Conservation (phyloP, 1,140 invertebrate species). For the Drosophila parvula region DNA sequence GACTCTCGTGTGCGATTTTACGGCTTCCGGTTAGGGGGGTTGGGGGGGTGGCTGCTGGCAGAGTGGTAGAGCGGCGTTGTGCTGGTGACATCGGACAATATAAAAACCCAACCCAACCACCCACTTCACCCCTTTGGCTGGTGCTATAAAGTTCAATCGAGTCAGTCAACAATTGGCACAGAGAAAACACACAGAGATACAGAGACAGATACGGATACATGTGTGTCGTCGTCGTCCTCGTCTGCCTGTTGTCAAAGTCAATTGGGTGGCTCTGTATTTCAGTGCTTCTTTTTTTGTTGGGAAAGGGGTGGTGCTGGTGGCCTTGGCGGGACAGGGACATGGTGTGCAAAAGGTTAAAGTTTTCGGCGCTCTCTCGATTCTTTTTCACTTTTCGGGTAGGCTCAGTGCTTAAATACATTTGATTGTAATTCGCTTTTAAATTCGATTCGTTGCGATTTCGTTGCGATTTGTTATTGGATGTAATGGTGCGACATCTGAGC, state of each 20-base stretch:
- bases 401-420: constrained; percentile 81
- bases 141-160: constrained; percentile 73
- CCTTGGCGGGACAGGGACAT: no score
- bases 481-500: constrained; percentile 80
- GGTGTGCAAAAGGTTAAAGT: constrained; percentile 55
- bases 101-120: constrained; percentile 38
- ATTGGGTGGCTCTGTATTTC: constrained; percentile 52
- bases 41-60: neutral
- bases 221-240: constrained; percentile 11
- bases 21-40: constrained; percentile 54
- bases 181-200: constrained; percentile 29
- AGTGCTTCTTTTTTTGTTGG: neutral
- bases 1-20: constrained; percentile 62
- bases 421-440: constrained; percentile 82
- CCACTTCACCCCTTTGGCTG: constrained; percentile 12
- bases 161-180: constrained; percentile 74
- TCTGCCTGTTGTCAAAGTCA: constrained; percentile 66
- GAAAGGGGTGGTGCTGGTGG: neutral
- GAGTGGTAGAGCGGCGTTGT: constrained; percentile 39
- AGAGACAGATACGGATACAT: constrained; percentile 35
- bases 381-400: constrained; percentile 50
- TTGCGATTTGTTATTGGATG: constrained; percentile 78
- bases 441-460: constrained; percentile 74
- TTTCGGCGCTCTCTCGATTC: constrained; percentile 44
- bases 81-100: constrained; percentile 55